A percentile compares a stretch with the other conserved stretches of the same genome.
Evolutionary conservation across 1,140 invertebrate genomes (phyloP).

Genomic region (Bombus consobrinus): DNA sequence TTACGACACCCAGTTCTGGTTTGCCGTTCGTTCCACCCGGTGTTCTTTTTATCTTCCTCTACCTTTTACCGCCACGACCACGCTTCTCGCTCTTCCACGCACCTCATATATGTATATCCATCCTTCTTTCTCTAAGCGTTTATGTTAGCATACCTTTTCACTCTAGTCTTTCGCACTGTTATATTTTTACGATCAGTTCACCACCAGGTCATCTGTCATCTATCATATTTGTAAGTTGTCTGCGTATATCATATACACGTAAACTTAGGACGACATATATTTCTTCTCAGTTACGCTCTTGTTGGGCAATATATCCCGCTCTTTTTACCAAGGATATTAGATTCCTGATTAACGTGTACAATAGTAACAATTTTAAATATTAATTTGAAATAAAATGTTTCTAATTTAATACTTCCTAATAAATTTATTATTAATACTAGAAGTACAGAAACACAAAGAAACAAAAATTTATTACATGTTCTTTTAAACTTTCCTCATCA

Average conservation of each 20-base stretch:
- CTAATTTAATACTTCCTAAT: background rate
- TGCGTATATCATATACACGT: background rate
- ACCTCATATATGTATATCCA: background rate
- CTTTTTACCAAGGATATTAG: background rate
- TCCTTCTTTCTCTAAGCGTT: slow-evolving; percentile 26
- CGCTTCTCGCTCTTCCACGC: slow-evolving; percentile 22
- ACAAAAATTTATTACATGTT: background rate
- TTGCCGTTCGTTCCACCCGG: slow-evolving; percentile 54
- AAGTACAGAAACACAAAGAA: background rate
- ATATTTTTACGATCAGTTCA: slow-evolving; percentile 40
- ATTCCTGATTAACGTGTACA: background rate
- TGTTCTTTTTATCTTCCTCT: slow-evolving; percentile 37
- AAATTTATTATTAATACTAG: background rate
- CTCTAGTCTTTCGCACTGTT: slow-evolving; percentile 27
- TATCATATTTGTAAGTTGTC: background rate
- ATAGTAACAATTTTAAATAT: background rate
- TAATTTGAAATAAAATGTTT: background rate
- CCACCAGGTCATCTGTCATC: slow-evolving; percentile 26
- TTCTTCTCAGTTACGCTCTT: background rate
- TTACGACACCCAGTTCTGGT: slow-evolving; percentile 55
- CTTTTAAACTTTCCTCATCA: background rate
- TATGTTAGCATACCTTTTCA: slow-evolving; percentile 5
- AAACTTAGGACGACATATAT: background rate
- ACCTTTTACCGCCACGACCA: slow-evolving; percentile 16
- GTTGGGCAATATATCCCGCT: background rate